A percentile compares a stretch with the other conserved stretches of the same genome.
Evolutionary conservation across 1,140 invertebrate genomes (phyloP).

Genomic region (Drosophila carrolli): DNA sequence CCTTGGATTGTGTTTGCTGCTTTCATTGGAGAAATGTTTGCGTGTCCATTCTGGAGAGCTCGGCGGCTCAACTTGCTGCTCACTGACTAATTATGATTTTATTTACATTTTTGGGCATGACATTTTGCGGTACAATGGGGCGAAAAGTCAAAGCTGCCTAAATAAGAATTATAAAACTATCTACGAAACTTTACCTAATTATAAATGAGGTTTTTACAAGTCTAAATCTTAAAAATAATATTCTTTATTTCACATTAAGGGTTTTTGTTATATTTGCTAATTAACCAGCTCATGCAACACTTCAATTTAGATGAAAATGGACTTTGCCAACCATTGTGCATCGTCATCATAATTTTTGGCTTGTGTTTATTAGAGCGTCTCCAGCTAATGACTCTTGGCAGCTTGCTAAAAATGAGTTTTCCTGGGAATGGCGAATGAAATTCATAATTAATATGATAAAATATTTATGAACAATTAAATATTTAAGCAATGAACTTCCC

Average conservation of each 20-base stretch:
- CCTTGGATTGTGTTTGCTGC: slow-evolving; percentile 18
- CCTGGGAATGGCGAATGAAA: slow-evolving; percentile 53
- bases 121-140: slow-evolving; percentile 41
- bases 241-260: no score
- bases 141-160: not conserved
- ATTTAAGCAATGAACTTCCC: slow-evolving; percentile 46
- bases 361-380: slow-evolving; percentile 61
- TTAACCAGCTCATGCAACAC: not conserved
- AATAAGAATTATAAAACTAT: not conserved
- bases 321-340: slow-evolving; percentile 31
- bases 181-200: no score
- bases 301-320: not conserved
- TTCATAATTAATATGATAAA: slow-evolving; percentile 70
- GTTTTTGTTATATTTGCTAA: not conserved
- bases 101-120: slow-evolving; percentile 77
- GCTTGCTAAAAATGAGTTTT: slow-evolving; percentile 31
- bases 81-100: slow-evolving; percentile 47
- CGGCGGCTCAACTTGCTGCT: slow-evolving; percentile 5
- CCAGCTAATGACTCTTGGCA: slow-evolving; percentile 63
- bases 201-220: no score
- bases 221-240: no score
- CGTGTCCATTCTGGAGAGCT: slow-evolving; percentile 58
- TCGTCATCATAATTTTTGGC: slow-evolving; percentile 21
- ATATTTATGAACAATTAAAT: slow-evolving; percentile 72
- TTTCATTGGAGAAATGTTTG: slow-evolving; percentile 38